Evolutionary conservation across 2,797 vertebrate species (phyloP).

Genomic region (Ciconia nigra): DNA sequence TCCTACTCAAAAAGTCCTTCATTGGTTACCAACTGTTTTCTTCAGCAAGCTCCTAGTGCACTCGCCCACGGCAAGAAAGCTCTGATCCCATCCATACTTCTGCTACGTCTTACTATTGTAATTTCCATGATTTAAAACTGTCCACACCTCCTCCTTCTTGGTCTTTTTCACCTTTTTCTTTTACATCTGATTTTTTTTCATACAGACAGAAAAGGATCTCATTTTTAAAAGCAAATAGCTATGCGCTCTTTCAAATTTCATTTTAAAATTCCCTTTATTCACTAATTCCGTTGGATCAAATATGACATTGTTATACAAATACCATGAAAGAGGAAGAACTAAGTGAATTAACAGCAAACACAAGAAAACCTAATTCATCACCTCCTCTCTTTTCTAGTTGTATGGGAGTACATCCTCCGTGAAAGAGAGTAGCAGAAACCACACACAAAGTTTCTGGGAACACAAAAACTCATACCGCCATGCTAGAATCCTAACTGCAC

Average conservation of each 20-base stretch:
- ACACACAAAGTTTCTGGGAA: neutral
- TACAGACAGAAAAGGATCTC: neutral
- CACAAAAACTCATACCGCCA: neutral
- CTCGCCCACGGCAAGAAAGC: neutral
- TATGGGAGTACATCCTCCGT: neutral
- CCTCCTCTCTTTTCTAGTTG: neutral
- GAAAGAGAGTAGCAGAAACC: neutral
- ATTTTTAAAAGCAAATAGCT: neutral
- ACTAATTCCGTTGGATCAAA: neutral
- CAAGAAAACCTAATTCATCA: neutral
- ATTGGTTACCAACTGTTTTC: neutral
- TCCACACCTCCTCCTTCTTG: neutral
- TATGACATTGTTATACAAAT: neutral
- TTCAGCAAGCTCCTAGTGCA: neutral
- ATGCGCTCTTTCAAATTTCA: neutral
- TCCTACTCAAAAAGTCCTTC: neutral
- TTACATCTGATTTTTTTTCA: neutral
- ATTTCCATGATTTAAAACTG: neutral
- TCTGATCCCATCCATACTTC: neutral
- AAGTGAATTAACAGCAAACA: neutral
- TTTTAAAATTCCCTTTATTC: neutral
- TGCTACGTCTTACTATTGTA: neutral
- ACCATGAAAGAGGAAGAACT: neutral
- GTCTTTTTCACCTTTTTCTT: neutral
- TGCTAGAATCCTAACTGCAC: neutral